Percentiles rank a stretch among this genome's conserved stretches.
phyloP scores from a whole-genome alignment of 2,113 vertebrate genomes.

The Oxyruncus cristatus region DNA sequence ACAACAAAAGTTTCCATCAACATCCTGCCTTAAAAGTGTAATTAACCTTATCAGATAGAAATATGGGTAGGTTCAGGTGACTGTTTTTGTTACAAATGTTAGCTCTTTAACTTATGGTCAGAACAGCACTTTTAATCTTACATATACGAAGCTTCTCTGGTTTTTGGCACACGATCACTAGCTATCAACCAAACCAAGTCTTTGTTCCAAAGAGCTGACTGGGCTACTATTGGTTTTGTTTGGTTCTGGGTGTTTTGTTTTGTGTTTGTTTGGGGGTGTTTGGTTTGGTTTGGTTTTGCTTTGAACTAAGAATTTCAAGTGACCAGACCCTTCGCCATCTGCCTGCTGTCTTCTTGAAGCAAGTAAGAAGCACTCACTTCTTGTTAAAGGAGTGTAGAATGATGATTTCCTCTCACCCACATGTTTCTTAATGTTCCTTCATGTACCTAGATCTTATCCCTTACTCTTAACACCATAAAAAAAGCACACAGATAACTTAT shows the following conservation, averaged over 20 bases:
- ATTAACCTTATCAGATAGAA: neutral
- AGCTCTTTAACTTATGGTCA: neutral
- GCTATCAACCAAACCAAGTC: neutral
- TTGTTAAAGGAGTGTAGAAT: neutral
- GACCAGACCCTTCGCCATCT: neutral
- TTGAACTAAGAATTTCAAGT: neutral
- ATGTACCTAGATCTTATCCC: neutral
- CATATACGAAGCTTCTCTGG: neutral
- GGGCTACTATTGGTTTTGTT: neutral
- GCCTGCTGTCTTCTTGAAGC: neutral
- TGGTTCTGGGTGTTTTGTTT: neutral
- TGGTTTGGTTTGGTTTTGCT: neutral
- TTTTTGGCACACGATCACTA: neutral
- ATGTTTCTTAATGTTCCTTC: neutral
- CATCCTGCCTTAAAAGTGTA: neutral
- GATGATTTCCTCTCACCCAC: neutral
- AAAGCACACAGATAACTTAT: neutral
- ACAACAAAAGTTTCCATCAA: neutral
- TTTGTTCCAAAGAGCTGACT: neutral
- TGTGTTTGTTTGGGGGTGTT: neutral
- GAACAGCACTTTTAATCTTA: neutral
- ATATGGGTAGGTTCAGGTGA: neutral
- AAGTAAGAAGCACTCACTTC: neutral
- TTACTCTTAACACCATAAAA: neutral
- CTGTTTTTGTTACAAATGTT: neutral